Base-by-base conservation (phyloP, 2,797 vertebrate genomes). In the Gambusia yucatana region DNA sequence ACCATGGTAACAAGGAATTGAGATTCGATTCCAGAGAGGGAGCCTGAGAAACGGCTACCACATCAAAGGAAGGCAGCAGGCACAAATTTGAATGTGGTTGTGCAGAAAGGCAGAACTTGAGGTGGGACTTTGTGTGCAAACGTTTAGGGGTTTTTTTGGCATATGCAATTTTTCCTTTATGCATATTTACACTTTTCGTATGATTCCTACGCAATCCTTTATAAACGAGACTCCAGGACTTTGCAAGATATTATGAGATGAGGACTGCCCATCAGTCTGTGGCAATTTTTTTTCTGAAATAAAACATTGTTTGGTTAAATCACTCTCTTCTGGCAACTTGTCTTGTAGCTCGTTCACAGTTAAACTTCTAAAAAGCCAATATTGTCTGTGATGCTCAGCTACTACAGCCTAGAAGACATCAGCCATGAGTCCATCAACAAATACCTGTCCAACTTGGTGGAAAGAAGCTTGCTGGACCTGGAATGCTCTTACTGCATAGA, bases 401-500 rank as follows among this genome's bases (percentile, higher is more conserved):
- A 99, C 94, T 99, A 99, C 94, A 97, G 86, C 87, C 93, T 99
- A 76, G 97, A 97, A 75, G 97, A 98, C 93, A 89, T 97, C 92
- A 96, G 94, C 94, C 97, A 98, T 79, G 97, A 98, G 85, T 96
- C 96, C 74, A 93, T 99, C 81, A 99, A 99, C 94, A 98, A 96
- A 82, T 99, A 94, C 91, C 96, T 99, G 81, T 99, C 98, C 9
- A 95, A 61, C 88, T 95, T 99, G 87, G 98, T 99, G 90, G 97
- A 97, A 93, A 96, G 93, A 84, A 97, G 96, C 81, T 96, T 99
- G 59, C 86, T 96, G 81, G 98, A 99, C 85, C 93, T 99, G 92
- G 97, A 98, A 90, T 95, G 94, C 77, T 99, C 98, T 71, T 97
- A 97, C 93, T 99, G 98, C 88, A 97, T 99, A 59, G 94, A 97